Percentiles rank a stretch among this genome's conserved stretches.
Evolutionary conservation across 2,113 vertebrate species (phyloP).

Genomic region (Drymodes brunneopygia): DNA sequence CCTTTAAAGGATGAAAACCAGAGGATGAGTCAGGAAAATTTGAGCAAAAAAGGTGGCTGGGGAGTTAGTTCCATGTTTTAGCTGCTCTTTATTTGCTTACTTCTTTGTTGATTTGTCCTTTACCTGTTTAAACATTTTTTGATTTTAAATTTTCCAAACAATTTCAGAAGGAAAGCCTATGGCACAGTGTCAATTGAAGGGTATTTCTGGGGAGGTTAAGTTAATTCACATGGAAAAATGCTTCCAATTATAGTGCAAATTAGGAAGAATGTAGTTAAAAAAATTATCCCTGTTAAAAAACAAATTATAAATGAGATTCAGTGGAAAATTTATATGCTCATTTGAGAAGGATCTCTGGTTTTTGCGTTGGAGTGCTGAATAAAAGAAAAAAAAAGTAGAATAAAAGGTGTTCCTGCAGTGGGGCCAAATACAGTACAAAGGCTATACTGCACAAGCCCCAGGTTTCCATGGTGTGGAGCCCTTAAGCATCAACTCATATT

Average conservation of each 20-base stretch:
- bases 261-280: conserved; percentile 11
- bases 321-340: conserved; percentile 55
- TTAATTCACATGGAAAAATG: conserved; percentile 28
- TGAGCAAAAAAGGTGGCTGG: not conserved
- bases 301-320: conserved; percentile 62
- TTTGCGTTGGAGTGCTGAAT: conserved; percentile 54
- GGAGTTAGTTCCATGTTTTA: not conserved
- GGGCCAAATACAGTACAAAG: conserved; percentile 31
- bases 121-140: not conserved
- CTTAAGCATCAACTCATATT: conserved; percentile 53
- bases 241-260: conserved; percentile 20
- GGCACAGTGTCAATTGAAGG: not conserved
- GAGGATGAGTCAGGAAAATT: not conserved
- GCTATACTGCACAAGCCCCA: not conserved
- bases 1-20: not conserved
- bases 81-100: not conserved
- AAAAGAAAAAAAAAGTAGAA: conserved; percentile 4
- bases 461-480: not conserved
- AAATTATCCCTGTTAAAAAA: conserved; percentile 1
- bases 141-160: not conserved
- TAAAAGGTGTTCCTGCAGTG: conserved; percentile 58
- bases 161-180: not conserved
- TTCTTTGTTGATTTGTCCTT: not conserved
- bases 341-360: conserved; percentile 52
- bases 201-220: not conserved